Percentiles rank a stretch among this genome's conserved stretches.
Evolutionary conservation across 2,797 vertebrate genomes (phyloP).

Genomic region (Dryobates pubescens): DNA sequence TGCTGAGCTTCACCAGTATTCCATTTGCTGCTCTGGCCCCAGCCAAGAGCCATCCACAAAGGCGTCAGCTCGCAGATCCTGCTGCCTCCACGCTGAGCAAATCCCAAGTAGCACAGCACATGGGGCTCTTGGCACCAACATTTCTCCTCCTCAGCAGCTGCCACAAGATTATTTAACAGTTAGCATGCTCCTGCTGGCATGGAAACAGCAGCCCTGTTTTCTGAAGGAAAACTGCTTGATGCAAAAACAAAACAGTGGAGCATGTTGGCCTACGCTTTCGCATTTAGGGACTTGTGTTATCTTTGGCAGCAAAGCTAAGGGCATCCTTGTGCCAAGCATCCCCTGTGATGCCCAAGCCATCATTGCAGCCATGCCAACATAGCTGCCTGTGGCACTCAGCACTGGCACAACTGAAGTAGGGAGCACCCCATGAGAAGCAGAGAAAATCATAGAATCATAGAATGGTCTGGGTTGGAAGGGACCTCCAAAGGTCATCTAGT

Average conservation of each 20-base stretch:
- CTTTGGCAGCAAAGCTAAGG: neutral
- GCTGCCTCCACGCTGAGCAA: neutral
- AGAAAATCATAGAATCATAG: too few species aligned
- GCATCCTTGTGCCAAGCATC: neutral
- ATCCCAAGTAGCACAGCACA: neutral
- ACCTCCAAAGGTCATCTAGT: too few species aligned
- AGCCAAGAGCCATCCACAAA: neutral
- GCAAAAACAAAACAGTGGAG: neutral
- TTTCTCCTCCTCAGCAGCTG: neutral
- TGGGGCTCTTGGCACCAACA: neutral
- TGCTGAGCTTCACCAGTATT: neutral
- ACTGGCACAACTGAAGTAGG: neutral
- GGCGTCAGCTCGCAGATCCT: neutral
- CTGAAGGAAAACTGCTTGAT: neutral
- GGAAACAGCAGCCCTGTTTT: neutral
- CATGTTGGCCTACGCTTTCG: neutral
- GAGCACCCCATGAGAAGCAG: neutral
- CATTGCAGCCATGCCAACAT: rapidly evolving
- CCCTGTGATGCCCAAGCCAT: neutral
- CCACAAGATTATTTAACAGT: neutral
- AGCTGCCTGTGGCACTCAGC: neutral
- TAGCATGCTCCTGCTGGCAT: neutral
- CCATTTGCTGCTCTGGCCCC: neutral
- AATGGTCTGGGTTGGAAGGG: too few species aligned
- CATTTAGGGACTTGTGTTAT: neutral